Conservation (phyloP, 2,797 vertebrate species). For the Danio albolineatus region DNA sequence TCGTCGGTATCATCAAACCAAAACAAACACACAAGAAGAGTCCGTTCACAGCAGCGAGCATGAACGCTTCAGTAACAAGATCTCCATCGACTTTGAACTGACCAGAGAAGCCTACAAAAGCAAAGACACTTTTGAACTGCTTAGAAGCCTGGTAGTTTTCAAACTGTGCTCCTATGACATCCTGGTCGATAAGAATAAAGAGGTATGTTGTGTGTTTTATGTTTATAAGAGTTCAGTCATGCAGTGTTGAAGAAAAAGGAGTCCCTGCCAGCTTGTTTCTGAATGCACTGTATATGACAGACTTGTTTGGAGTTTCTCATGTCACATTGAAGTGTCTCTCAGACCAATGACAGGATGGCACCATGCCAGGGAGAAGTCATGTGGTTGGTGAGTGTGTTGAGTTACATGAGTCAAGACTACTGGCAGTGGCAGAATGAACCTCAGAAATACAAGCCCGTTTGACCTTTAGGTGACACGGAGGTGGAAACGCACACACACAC, state of each 20-base stretch:
- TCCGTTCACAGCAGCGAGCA: constrained; percentile 11
- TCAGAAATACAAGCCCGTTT: not conserved
- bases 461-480: not conserved
- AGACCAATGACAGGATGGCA: not conserved
- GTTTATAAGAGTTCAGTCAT: not conserved
- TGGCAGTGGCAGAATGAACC: not conserved
- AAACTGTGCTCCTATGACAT: constrained; percentile 86
- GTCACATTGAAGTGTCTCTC: not conserved
- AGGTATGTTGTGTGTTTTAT: constrained; percentile 67
- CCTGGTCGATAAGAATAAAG: constrained; percentile 83
- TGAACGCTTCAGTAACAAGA: constrained; percentile 35
- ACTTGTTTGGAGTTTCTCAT: not conserved
- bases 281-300: not conserved
- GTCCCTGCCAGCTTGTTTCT: not conserved
- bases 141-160: constrained; percentile 86
- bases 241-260: no score
- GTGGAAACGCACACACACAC: no score
- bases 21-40: constrained; percentile 41
- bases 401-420: not conserved
- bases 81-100: constrained; percentile 83
- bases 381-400: not conserved
- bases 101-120: constrained; percentile 86
- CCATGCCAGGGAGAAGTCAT: constrained; percentile 3
- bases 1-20: constrained; percentile 38
- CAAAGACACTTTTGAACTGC: constrained; percentile 86